Conservation (phyloP, 2,797 vertebrate species). For the Trichosurus vulpecula region DNA sequence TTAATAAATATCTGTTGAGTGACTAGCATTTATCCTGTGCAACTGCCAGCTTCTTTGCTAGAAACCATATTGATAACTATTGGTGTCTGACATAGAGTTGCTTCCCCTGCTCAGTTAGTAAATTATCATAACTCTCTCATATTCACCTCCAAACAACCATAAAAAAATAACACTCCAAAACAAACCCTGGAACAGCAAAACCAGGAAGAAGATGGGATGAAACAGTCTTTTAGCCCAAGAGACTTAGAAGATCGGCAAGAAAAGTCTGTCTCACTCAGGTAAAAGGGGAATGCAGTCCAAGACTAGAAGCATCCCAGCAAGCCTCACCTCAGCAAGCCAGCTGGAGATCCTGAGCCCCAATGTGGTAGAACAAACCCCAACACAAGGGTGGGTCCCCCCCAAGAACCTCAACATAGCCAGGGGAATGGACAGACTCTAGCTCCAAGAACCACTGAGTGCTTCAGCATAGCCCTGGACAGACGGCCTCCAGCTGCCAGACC, state of each 20-base stretch:
- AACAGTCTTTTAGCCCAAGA: not conserved
- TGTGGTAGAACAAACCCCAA: not conserved
- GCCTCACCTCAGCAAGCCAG: not conserved
- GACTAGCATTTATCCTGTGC: not conserved
- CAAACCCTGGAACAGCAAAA: not conserved
- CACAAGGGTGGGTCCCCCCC: too few species aligned
- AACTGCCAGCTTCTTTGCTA: not conserved
- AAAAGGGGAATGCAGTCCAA: not conserved
- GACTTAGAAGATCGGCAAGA: not conserved
- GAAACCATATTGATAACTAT: not conserved
- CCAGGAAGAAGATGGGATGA: not conserved
- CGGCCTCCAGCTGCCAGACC: too few species aligned
- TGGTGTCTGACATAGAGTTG: conserved; percentile 10
- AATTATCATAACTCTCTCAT: not conserved
- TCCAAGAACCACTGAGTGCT: not conserved
- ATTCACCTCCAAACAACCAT: not conserved
- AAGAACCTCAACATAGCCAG: too few species aligned
- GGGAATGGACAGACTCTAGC: too few species aligned
- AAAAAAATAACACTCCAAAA: not conserved
- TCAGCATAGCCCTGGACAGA: not conserved
- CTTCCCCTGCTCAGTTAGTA: not conserved
- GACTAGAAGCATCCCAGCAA: not conserved
- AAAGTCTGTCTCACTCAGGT: not conserved
- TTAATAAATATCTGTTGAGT: not conserved
- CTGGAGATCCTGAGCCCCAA: not conserved